phyloP scores from a whole-genome alignment of 1,140 invertebrate genomes.

The Neodiprion virginianus region DNA sequence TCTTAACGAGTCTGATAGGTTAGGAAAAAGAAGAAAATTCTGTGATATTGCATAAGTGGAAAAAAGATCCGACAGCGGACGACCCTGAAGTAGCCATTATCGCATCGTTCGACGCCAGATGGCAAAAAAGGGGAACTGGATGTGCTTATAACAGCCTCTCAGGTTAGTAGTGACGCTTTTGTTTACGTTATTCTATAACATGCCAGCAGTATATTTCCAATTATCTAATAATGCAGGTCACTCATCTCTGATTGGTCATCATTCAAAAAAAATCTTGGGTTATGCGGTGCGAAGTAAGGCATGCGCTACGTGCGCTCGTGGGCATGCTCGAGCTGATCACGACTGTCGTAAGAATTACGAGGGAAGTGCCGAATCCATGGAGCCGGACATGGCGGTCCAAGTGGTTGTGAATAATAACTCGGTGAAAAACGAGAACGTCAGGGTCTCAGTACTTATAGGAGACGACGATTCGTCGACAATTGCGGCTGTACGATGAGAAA shows the following conservation, averaged over 20 bases:
- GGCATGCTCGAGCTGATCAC: constrained; percentile 10
- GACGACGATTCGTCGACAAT: constrained; percentile 34
- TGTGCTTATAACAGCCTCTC: too few relatives aligned
- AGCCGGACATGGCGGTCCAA: constrained; percentile 33
- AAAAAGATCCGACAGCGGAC: too few relatives aligned
- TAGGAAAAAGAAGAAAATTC: too few relatives aligned
- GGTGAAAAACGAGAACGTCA: constrained; percentile 23
- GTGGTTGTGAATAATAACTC: constrained; percentile 24
- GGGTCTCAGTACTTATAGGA: constrained; percentile 26
- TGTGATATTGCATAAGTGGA: too few relatives aligned
- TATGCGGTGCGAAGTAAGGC: constrained; percentile 20
- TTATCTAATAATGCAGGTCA: too few relatives aligned
- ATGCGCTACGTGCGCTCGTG: constrained; percentile 8
- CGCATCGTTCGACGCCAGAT: too few relatives aligned
- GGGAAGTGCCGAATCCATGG: constrained; percentile 31
- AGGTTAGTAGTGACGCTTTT: too few relatives aligned
- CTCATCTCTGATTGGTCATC: constrained; percentile 15
- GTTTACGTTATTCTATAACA: too few relatives aligned
- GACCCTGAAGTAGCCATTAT: too few relatives aligned
- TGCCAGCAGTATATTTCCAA: too few relatives aligned
- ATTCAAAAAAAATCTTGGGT: constrained; percentile 10
- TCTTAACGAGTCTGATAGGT: too few relatives aligned
- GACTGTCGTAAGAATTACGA: constrained; percentile 24
- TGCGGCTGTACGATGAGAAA: constrained; percentile 25
- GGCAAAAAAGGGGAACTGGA: too few relatives aligned